Conservation (phyloP, 2,888 invertebrate genomes). For the Tiliacea citrago region DNA sequence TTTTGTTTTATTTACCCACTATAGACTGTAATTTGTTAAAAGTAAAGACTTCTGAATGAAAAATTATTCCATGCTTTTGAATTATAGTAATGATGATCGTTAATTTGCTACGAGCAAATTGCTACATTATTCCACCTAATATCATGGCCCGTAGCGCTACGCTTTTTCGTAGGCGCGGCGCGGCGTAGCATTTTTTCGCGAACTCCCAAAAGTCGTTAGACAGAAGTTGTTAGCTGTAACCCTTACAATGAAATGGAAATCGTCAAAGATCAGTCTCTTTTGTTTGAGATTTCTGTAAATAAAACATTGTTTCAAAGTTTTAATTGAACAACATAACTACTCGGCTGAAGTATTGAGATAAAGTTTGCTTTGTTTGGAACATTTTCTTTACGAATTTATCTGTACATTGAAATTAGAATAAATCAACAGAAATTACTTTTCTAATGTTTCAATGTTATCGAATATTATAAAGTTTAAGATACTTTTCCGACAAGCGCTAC, state of each 20-base stretch:
- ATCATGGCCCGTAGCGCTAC: conserved; percentile 68
- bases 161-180: conserved; percentile 66
- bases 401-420: conserved; percentile 37
- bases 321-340: conserved; percentile 60
- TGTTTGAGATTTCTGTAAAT: conserved; percentile 45
- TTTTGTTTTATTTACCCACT: conserved; percentile 20
- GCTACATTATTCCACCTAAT: conserved; percentile 62
- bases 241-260: conserved; percentile 41
- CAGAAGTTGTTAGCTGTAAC: conserved; percentile 35
- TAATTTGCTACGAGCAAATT: conserved; percentile 63
- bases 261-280: conserved; percentile 43
- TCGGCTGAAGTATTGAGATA: conserved; percentile 34
- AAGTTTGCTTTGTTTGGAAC: conserved; percentile 44
- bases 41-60: conserved; percentile 54
- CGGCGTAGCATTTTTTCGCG: conserved; percentile 58
- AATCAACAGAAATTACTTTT: conserved; percentile 41
- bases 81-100: conserved; percentile 60
- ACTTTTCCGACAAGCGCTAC: background rate
- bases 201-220: conserved; percentile 56
- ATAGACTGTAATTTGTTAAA: conserved; percentile 25
- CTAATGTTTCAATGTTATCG: conserved; percentile 32
- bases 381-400: conserved; percentile 39
- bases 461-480: background rate
- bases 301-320: conserved; percentile 54
- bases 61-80: conserved; percentile 58